Evolutionary conservation across 1,140 invertebrate species (phyloP).

Genomic region (Trichogramma pretiosum): DNA sequence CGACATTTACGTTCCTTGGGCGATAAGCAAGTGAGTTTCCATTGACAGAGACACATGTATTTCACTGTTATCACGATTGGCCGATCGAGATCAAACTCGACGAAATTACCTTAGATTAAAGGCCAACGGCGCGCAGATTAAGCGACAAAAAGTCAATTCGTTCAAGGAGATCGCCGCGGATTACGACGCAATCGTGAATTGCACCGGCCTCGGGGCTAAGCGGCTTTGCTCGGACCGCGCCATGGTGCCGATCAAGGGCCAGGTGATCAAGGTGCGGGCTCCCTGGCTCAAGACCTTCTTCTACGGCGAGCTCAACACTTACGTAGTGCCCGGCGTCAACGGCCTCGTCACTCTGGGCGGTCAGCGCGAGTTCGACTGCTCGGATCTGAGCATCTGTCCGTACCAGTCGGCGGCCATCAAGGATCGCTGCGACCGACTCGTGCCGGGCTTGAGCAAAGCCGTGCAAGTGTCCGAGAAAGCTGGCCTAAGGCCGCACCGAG

Average conservation of each 20-base stretch:
- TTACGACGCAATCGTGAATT: slow-evolving; percentile 81
- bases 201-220: slow-evolving; percentile 74
- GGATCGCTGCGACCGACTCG: slow-evolving; percentile 59
- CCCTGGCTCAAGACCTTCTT: slow-evolving; percentile 86
- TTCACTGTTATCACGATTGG: no score
- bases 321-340: slow-evolving; percentile 71
- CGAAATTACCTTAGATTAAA: slow-evolving; percentile 48
- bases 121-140: slow-evolving; percentile 49
- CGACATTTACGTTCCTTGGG: slow-evolving; percentile 66
- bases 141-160: slow-evolving; percentile 49
- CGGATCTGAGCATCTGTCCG: slow-evolving; percentile 56
- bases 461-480: slow-evolving; percentile 57
- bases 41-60: background rate
- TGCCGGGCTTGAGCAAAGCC: slow-evolving; percentile 62
- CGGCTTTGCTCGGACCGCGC: slow-evolving; percentile 65
- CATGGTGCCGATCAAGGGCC: slow-evolving; percentile 79
- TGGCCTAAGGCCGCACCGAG: slow-evolving; percentile 69
- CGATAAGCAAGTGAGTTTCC: slow-evolving; percentile 48
- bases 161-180: slow-evolving; percentile 52
- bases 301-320: slow-evolving; percentile 74
- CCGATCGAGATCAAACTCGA: no score
- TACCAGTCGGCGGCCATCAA: slow-evolving; percentile 66
- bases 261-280: slow-evolving; percentile 76
- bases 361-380: slow-evolving; percentile 70
- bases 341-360: slow-evolving; percentile 74